Base-by-base conservation (phyloP, 2,888 invertebrate genomes). In the Ditula angustiorana region DNA sequence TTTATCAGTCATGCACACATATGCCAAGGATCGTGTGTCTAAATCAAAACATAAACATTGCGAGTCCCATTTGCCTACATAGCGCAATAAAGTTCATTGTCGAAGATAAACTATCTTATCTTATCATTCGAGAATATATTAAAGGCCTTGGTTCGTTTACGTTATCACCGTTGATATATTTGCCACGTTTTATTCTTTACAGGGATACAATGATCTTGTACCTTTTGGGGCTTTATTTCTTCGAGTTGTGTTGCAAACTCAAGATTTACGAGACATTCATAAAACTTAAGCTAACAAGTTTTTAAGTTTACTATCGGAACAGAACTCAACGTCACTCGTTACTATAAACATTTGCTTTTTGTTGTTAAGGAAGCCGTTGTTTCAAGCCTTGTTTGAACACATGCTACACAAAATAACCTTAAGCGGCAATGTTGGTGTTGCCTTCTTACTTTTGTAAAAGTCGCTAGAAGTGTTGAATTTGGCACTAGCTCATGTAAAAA, bases 51-150 rank as follows among this genome's bases (percentile, higher is more conserved):
- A 63, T 50, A 64, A 58, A 63, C 63, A 58, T 21, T 30, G 37
- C 30, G n/a, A n/a, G n/a, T n/a, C 63, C 33, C 52, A 37, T 58
- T 56, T 52, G 44, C 50, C 57, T 52, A 64, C 58, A 35, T 58
- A 64, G 24, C 58, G 41, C 58, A 53, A 64, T 58, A 64, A 41
- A 64, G 63, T 64, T 64, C 63, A 64, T 64, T 64, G 63, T 58
- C 63, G 58, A 33, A 35, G 57, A 58, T 58, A 52, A n/a, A 52
- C 52, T 50, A 58, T 58, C 63, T 63, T 63, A 63, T 63, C 63
- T 64, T 58, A 63, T 63, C 63, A 37, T 56, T 57, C 56, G 33
- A 41, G 62, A 50, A 57, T 64, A 64, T 53, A 46, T 64, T 61
- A 58, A 26, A 64, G 62, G 35, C 63, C 63, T 64, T 64, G 58